phyloP scores from a whole-genome alignment of 2,888 invertebrate species.

The Aphrophora alni region DNA sequence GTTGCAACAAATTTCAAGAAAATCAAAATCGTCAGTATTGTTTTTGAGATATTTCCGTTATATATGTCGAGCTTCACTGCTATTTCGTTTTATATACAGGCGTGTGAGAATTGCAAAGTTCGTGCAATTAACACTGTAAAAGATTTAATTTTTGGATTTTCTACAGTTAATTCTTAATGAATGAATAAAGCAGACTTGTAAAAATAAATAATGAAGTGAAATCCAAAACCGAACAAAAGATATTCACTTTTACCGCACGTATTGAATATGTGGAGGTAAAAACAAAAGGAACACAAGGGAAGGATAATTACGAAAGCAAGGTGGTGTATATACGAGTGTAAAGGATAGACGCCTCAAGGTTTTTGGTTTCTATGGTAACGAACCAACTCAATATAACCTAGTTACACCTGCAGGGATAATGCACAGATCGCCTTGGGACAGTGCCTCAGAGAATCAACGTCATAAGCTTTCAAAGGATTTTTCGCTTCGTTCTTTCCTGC shows the following conservation, averaged over 20 bases:
- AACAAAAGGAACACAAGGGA: neutral
- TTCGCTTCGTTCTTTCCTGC: neutral
- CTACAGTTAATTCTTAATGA: neutral
- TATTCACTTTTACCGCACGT: neutral
- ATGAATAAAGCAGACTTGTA: neutral
- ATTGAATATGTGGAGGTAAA: slow-evolving; percentile 9
- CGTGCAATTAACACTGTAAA: too few species aligned
- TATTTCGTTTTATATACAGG: too few species aligned
- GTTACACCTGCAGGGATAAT: slow-evolving; percentile 7
- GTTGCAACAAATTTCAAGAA: too few species aligned
- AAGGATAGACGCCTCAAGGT: slow-evolving; percentile 6
- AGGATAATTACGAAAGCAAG: neutral
- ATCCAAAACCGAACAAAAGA: neutral
- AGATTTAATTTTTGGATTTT: too few species aligned
- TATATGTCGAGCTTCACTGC: too few species aligned
- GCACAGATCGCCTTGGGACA: neutral
- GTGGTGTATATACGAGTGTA: neutral
- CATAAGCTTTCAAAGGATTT: neutral
- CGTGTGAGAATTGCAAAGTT: too few species aligned
- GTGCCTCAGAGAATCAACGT: neutral
- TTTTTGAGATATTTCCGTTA: too few species aligned
- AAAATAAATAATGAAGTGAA: neutral
- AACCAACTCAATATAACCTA: slow-evolving; percentile 46
- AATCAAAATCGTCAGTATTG: too few species aligned
- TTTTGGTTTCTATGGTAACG: slow-evolving; percentile 42